Base-by-base conservation (phyloP, 1,140 invertebrate species). In the Leptonema lineaticorne region DNA sequence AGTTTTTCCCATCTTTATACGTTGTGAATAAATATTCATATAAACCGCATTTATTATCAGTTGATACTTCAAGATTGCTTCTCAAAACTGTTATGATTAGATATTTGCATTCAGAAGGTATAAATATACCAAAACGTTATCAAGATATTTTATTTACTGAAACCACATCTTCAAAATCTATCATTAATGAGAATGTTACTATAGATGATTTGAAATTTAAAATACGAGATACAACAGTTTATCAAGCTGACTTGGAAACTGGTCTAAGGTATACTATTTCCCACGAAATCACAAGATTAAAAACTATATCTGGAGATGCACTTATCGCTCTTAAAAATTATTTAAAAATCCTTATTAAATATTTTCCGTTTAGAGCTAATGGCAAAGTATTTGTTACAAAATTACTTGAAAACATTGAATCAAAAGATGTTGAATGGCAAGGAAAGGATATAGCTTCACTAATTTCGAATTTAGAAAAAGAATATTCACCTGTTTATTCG, bases 171-270 rank as follows among this genome's bases (percentile, higher is more conserved):
- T 22, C 50, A 2, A 14, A 18, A 26, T 1, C 50, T 2, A 8
- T 26, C 1, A 24, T 26, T 1, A 1, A 20, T 1, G 11, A 1
- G 1, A 53, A 53, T 26, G 1, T 26, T 14, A 26, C 50, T 6
- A 24, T 22, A 22, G 46, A 50, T 24, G n/a, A 14, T 24, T 26
- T 8, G 22, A 24, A 2, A 9, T 3, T 2, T 7, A 53, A 53
- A 7, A 9, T 26, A 24, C 1, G 53, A 65, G 71, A 74, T 63
- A 76, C 82, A 66, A 59, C 73, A 41, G 87, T 95, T 0, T 94
- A 90, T 76, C 92, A 95, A 81, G 84, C 88, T 60, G 95, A 98
- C 79, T 78, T 98, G 50, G 93, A 96, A 79, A 91, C 88, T 75
- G 89, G 92, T 0, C 74, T 97, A 9, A 85, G 87, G 73, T 93